phyloP scores from a whole-genome alignment of 1,140 invertebrate genomes.

The Drosophila mayri region DNA sequence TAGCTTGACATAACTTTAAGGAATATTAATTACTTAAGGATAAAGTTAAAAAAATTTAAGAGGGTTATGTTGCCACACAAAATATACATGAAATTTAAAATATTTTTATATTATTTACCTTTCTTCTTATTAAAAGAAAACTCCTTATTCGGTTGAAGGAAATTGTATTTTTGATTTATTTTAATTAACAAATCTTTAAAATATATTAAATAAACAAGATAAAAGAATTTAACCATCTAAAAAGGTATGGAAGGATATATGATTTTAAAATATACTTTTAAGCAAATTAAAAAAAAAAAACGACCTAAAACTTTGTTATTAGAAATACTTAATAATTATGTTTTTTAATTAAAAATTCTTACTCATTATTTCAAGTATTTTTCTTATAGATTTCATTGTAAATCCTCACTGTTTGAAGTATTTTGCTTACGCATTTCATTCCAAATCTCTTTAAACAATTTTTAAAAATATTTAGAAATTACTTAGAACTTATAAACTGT shows the following conservation, averaged over 20 bases:
- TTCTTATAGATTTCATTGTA: too few relatives aligned
- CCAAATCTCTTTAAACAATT: not conserved
- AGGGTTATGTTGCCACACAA: not conserved
- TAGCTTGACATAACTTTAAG: not conserved
- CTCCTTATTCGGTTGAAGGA: too few relatives aligned
- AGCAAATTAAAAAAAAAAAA: not conserved
- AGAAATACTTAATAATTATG: accelerated
- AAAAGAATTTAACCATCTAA: too few relatives aligned
- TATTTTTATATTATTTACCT: not conserved
- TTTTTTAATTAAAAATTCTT: not conserved
- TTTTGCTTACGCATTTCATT: not conserved
- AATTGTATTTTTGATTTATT: too few relatives aligned
- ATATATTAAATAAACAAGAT: too few relatives aligned
- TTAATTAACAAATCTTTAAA: too few relatives aligned
- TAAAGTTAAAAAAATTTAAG: not conserved
- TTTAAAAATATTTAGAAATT: not conserved
- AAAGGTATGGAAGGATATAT: too few relatives aligned
- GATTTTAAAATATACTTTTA: too few relatives aligned
- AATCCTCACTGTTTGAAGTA: too few relatives aligned
- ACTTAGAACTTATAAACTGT: not conserved
- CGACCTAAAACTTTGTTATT: not conserved
- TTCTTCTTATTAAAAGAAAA: too few relatives aligned
- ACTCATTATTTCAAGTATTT: not conserved
- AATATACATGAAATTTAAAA: not conserved
- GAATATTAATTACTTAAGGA: not conserved